These are phyloP conservation scores for Brachymystax lenok DNA, from an alignment of 2,797 vertebrate species.

Conservation along the genomic window DNA sequence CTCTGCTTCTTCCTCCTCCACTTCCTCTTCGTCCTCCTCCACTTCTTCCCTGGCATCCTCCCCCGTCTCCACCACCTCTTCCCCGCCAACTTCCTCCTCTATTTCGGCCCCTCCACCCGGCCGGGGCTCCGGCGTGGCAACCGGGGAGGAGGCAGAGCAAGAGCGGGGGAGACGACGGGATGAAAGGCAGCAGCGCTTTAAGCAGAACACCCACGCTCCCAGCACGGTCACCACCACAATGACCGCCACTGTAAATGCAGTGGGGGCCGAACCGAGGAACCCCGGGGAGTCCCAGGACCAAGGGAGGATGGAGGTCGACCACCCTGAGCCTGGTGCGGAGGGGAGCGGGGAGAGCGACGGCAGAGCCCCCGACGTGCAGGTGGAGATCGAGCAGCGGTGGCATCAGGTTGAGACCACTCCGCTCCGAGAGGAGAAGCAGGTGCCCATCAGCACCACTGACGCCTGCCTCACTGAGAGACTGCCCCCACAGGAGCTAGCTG, in stretches of 20 bases:
- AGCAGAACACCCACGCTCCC: constrained; percentile 64
- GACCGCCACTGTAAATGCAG: constrained; percentile 43
- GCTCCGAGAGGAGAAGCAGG: constrained; percentile 92
- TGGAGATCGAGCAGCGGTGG: constrained; percentile 96
- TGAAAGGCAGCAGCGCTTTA: constrained; percentile 73
- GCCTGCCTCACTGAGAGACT: constrained; percentile 69
- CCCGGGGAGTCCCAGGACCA: constrained; percentile 66
- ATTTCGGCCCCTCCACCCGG: constrained; percentile 40
- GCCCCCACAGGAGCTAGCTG: constrained; percentile 83
- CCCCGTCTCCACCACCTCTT: constrained; percentile 66
- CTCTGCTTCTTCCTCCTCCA: constrained; percentile 61
- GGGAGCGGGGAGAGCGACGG: constrained; percentile 61
- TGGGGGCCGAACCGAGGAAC: constrained; percentile 54
- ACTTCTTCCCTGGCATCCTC: constrained; percentile 69
- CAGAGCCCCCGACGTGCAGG: constrained; percentile 80
- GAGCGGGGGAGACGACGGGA: constrained; percentile 76
- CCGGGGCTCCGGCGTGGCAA: constrained; percentile 44
- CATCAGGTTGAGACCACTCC: constrained; percentile 96
- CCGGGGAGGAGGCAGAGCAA: constrained; percentile 75
- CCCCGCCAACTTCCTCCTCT: constrained; percentile 63
- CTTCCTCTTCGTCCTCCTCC: constrained; percentile 62
- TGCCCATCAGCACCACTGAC: constrained; percentile 78
- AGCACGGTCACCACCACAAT: constrained; percentile 49
- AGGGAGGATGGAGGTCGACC: constrained; percentile 87
- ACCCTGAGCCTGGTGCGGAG: constrained; percentile 66